Evolutionary conservation across 2,113 vertebrate species (phyloP).

Genomic region (Toxostoma redivivum): DNA sequence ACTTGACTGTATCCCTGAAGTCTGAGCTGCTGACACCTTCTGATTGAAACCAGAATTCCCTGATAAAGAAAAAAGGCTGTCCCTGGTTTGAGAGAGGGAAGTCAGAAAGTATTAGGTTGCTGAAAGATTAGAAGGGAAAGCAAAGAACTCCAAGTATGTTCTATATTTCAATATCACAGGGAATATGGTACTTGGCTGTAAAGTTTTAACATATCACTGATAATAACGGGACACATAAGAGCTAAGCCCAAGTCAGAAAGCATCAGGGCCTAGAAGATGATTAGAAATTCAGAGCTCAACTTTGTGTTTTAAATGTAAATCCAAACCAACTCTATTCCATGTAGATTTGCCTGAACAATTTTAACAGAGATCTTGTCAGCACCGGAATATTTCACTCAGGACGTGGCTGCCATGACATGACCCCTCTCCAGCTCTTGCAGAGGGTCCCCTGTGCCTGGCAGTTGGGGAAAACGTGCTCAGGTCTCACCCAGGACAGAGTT

Average conservation of each 20-base stretch:
- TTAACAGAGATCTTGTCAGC: neutral
- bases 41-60: conserved; percentile 56
- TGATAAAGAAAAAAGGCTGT: neutral
- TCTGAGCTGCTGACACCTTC: conserved; percentile 45
- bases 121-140: conserved; percentile 49
- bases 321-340: neutral
- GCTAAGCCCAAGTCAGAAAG: neutral
- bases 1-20: neutral
- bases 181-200: neutral
- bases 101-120: conserved; percentile 26
- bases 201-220: neutral
- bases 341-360: neutral
- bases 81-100: neutral
- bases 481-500: neutral
- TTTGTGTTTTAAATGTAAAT: neutral
- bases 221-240: neutral
- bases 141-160: conserved; percentile 7
- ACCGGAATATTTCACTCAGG: neutral
- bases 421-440: neutral
- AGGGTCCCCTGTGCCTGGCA: neutral
- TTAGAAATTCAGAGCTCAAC: neutral
- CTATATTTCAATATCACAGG: neutral
- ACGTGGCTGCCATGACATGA: neutral
- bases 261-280: neutral
- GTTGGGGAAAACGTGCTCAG: accelerated